Conservation (phyloP, 2,113 vertebrate genomes). For the Nannobrachium achirus region DNA sequence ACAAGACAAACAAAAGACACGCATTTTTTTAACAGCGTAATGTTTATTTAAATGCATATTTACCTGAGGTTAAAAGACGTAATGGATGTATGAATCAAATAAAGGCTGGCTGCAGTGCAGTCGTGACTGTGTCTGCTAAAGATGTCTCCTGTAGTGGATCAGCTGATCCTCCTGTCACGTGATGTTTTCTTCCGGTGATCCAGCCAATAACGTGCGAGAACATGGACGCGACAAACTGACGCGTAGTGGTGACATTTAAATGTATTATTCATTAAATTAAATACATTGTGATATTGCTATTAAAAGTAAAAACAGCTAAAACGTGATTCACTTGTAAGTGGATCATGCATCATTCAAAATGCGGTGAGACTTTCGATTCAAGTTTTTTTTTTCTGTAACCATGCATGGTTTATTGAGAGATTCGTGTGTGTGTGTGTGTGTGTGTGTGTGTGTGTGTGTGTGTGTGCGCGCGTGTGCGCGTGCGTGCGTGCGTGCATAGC, state of each 20-base stretch:
- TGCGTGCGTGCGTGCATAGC: not conserved
- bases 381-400: no score
- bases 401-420: no score
- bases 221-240: not conserved
- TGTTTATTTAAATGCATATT: fast-evolving
- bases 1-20: fast-evolving
- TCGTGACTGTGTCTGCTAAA: conserved; percentile 75
- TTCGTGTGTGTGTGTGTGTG: not conserved
- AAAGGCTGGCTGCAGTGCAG: conserved; percentile 43
- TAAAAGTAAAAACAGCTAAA: no score
- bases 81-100: conserved; percentile 49
- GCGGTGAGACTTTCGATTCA: no score
- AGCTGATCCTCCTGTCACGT: conserved; percentile 79
- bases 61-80: conserved; percentile 43
- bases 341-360: no score
- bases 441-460: conserved; percentile 4
- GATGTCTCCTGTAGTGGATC: conserved; percentile 68
- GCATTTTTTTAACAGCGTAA: fast-evolving
- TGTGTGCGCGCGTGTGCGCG: not conserved
- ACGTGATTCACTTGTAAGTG: no score
- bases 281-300: no score
- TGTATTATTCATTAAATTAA: no score
- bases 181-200: conserved; percentile 70
- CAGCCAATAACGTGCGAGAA: conserved; percentile 46
- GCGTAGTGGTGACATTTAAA: no score